Conservation (phyloP, 2,888 invertebrate genomes). For the Branchipolynoe longqiensis region DNA sequence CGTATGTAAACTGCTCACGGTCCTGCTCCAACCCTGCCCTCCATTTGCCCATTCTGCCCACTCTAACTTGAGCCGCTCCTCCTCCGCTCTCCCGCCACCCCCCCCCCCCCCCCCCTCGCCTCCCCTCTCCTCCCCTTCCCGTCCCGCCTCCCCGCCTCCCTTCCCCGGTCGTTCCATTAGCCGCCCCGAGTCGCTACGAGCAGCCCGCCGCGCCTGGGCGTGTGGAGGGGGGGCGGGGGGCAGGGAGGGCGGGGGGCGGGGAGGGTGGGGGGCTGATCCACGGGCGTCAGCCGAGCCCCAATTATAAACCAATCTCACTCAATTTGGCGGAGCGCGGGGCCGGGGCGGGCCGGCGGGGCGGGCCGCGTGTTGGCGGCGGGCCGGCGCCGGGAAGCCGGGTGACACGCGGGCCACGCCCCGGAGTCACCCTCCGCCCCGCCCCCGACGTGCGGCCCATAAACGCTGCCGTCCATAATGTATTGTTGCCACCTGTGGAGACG, state of each 20-base stretch:
- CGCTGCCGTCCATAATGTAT: conserved; percentile 50
- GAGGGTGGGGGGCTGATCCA: conserved; percentile 41
- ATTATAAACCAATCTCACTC: conserved; percentile 57
- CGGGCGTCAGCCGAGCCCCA: conserved; percentile 32
- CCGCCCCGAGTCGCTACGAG: conserved; percentile 1
- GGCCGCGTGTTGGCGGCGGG: conserved; percentile 16
- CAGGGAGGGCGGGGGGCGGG: too few species aligned
- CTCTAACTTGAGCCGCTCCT: neutral
- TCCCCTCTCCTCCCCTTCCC: neutral
- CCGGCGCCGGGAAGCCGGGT: conserved; percentile 18
- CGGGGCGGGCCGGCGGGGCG: conserved; percentile 46
- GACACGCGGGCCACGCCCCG: conserved; percentile 46
- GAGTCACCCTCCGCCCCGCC: conserved; percentile 2
- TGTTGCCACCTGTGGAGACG: conserved; percentile 55
- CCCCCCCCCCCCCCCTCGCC: neutral
- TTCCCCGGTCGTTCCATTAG: conserved; percentile 25
- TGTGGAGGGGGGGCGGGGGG: neutral
- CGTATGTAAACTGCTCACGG: neutral
- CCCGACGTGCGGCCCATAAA: conserved; percentile 6
- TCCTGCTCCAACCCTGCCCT: neutral
- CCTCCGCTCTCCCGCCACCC: neutral
- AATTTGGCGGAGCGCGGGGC: conserved; percentile 20
- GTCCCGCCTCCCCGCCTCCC: neutral
- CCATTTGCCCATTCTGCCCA: neutral
- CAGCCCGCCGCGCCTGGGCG: neutral